Conservation (phyloP, 2,113 vertebrate genomes). For the Tachysurus fulvidraco region DNA sequence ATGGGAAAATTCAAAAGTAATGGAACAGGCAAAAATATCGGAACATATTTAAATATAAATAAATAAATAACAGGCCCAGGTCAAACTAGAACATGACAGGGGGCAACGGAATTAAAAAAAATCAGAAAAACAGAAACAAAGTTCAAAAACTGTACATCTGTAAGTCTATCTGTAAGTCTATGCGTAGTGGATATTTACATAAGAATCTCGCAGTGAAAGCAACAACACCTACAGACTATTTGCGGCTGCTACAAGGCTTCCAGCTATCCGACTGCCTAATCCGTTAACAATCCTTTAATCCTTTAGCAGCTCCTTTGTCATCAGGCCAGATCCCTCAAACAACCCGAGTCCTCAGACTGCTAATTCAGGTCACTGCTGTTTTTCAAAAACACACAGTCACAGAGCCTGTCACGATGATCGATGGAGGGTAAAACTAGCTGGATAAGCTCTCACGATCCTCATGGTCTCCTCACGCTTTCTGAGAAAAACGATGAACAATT, state of each 20-base stretch:
- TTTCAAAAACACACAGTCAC: background rate
- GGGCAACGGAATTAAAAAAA: too few species aligned
- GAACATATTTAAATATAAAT: too few species aligned
- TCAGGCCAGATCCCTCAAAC: background rate
- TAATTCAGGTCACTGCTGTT: background rate
- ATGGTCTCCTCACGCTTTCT: background rate
- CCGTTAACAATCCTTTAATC: slow-evolving; percentile 17
- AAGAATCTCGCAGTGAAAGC: background rate
- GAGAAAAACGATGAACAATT: background rate
- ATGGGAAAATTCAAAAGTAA: too few species aligned
- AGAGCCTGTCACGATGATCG: background rate
- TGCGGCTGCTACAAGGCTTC: background rate
- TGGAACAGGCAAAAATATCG: too few species aligned
- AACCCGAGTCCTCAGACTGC: background rate
- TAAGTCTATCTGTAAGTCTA: too few species aligned
- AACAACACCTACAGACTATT: background rate
- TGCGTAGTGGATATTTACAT: background rate
- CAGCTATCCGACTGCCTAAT: background rate
- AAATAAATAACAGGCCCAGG: too few species aligned
- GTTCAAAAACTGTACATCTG: too few species aligned
- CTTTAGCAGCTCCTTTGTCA: slow-evolving; percentile 13
- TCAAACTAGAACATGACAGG: too few species aligned
- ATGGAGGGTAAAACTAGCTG: background rate
- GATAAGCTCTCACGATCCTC: background rate
- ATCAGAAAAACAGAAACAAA: too few species aligned